Percentiles rank a stretch among this genome's conserved stretches.
Evolutionary conservation across 2,888 invertebrate genomes (phyloP).

Genomic region (Serrognathus titanus): DNA sequence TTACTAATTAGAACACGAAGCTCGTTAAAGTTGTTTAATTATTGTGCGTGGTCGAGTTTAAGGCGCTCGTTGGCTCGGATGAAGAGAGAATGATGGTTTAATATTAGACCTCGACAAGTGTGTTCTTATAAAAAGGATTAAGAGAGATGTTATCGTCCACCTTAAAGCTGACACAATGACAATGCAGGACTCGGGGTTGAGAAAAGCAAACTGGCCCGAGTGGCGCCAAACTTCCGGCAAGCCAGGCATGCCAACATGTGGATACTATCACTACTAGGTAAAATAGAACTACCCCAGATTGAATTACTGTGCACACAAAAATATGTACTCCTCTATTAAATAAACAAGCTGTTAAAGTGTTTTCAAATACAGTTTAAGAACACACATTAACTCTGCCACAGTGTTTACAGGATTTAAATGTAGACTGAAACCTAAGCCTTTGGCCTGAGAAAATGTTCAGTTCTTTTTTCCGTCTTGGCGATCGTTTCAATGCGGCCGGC

Average conservation of each 20-base stretch:
- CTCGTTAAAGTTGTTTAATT: too few species aligned
- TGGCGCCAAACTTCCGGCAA: slow-evolving; percentile 46
- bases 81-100: too few species aligned
- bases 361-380: slow-evolving; percentile 37
- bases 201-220: slow-evolving; percentile 43
- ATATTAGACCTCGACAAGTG: too few species aligned
- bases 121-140: slow-evolving; percentile 5
- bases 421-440: not conserved
- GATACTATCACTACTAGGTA: slow-evolving; percentile 36
- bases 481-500: too few species aligned
- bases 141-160: slow-evolving; percentile 1
- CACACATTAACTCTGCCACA: not conserved
- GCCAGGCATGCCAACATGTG: slow-evolving; percentile 42
- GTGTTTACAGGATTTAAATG: not conserved
- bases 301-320: slow-evolving; percentile 45
- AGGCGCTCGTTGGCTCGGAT: too few species aligned
- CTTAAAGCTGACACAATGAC: slow-evolving; percentile 34
- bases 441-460: too few species aligned
- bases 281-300: slow-evolving; percentile 39
- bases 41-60: too few species aligned
- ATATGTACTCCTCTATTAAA: slow-evolving; percentile 48
- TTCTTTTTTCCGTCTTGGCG: too few species aligned
- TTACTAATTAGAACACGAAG: too few species aligned
- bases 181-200: slow-evolving; percentile 37
- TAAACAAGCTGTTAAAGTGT: slow-evolving; percentile 49